Percentiles rank a stretch among this genome's conserved stretches.
Conservation (phyloP, 2,888 invertebrate genomes). For the Sepioteuthis lessoniana region DNA sequence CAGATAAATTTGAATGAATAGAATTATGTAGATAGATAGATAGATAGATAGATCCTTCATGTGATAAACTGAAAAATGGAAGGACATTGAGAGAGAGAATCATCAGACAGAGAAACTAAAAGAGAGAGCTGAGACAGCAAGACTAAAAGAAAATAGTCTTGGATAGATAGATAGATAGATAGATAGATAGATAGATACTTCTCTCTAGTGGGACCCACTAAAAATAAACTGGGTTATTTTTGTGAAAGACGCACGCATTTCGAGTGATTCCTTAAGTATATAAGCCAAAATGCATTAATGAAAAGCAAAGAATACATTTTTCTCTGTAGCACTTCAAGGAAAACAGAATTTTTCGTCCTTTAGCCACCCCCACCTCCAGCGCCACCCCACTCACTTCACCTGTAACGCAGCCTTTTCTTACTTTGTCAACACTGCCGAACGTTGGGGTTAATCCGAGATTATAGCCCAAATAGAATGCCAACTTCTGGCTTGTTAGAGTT, state of each 20-base stretch:
- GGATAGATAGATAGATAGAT: not conserved
- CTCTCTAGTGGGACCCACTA: not conserved
- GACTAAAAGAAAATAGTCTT: not conserved
- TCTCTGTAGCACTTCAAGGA: not conserved
- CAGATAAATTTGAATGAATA: too few relatives aligned
- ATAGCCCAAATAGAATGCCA: not conserved
- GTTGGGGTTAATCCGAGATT: not conserved
- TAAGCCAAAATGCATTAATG: not conserved
- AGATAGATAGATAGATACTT: not conserved
- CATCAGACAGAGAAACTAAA: too few relatives aligned
- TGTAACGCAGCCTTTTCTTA: not conserved
- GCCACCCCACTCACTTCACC: not conserved
- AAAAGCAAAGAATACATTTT: constrained; percentile 2
- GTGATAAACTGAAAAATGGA: too few relatives aligned
- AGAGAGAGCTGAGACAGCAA: too few relatives aligned
- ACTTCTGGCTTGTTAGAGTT: not conserved
- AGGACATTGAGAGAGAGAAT: too few relatives aligned
- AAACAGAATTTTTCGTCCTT: not conserved
- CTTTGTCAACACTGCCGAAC: constrained; percentile 18
- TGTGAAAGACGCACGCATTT: not conserved
- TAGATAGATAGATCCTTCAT: too few relatives aligned
- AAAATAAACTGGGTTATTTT: not conserved
- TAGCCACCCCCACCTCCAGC: too few relatives aligned
- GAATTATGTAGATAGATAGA: too few relatives aligned
- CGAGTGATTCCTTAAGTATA: not conserved